Conservation (phyloP, 1,140 invertebrate genomes). For the Spodoptera frugiperda region DNA sequence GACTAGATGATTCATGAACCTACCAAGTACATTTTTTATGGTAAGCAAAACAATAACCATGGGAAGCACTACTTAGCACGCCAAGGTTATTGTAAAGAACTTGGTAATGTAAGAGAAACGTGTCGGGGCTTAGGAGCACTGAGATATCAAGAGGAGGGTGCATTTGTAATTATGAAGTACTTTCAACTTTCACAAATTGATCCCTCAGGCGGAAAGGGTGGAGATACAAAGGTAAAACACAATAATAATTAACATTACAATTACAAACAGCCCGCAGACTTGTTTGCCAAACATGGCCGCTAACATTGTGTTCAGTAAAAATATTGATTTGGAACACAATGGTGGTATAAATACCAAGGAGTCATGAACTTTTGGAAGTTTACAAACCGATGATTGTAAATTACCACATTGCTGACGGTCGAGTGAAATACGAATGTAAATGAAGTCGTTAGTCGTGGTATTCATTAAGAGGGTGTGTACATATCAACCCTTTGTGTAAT, state of each 20-base stretch:
- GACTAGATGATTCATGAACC: not conserved
- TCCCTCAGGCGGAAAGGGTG: slow-evolving; percentile 12
- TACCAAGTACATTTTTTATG: not conserved
- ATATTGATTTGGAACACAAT: too few relatives aligned
- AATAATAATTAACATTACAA: not conserved
- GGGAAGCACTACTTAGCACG: not conserved
- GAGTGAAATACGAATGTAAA: too few relatives aligned
- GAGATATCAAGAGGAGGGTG: slow-evolving; percentile 9
- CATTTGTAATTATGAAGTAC: slow-evolving; percentile 31
- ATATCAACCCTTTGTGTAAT: slow-evolving; percentile 2
- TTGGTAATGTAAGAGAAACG: not conserved
- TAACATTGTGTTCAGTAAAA: too few relatives aligned
- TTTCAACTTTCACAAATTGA: slow-evolving; percentile 20
- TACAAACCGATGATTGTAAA: too few relatives aligned
- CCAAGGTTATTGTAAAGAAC: slow-evolving; percentile 13
- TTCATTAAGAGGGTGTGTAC: not conserved
- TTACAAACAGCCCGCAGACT: not conserved
- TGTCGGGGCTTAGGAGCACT: slow-evolving; percentile 1
- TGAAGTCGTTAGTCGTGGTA: not conserved
- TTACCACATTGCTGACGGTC: too few relatives aligned
- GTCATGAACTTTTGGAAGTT: too few relatives aligned
- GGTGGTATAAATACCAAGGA: too few relatives aligned
- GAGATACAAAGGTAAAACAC: not conserved
- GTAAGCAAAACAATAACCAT: slow-evolving; percentile 7
- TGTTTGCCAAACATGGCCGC: slow-evolving; percentile 2